Evolutionary conservation across 2,888 invertebrate species (phyloP).

Genomic region (Cephus nigrinus): DNA sequence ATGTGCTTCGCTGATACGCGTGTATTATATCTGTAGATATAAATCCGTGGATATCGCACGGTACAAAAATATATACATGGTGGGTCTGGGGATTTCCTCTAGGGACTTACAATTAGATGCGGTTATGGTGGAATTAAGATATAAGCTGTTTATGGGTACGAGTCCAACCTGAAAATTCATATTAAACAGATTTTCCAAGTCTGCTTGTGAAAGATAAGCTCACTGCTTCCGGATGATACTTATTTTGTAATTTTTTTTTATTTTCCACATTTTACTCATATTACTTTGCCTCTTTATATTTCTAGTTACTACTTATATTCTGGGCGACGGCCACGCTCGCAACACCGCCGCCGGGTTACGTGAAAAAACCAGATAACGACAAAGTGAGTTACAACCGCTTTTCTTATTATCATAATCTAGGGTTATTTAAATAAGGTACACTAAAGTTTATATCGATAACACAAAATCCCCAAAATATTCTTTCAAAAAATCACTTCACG

Average conservation of each 20-base stretch:
- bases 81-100: too few species aligned
- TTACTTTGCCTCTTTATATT: constrained; percentile 33
- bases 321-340: constrained; percentile 54
- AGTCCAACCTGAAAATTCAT: constrained; percentile 10
- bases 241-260: not conserved
- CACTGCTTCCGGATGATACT: not conserved
- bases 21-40: too few species aligned
- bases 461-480: too few species aligned
- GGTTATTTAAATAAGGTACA: too few species aligned
- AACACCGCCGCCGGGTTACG: constrained; percentile 63
- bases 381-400: constrained; percentile 41
- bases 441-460: too few species aligned
- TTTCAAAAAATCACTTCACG: too few species aligned
- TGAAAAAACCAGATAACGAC: constrained; percentile 61
- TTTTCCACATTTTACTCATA: too few species aligned
- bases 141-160: constrained; percentile 41
- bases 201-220: not conserved
- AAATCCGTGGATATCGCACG: too few species aligned
- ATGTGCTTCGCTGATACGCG: too few species aligned
- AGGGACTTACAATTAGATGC: constrained; percentile 25
- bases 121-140: constrained; percentile 41
- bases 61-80: too few species aligned
- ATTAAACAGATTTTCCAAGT: not conserved
- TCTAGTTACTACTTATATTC: constrained; percentile 59
- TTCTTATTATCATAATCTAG: too few species aligned